phyloP scores from a whole-genome alignment of 2,797 vertebrate genomes.

The Poecilia picta region DNA sequence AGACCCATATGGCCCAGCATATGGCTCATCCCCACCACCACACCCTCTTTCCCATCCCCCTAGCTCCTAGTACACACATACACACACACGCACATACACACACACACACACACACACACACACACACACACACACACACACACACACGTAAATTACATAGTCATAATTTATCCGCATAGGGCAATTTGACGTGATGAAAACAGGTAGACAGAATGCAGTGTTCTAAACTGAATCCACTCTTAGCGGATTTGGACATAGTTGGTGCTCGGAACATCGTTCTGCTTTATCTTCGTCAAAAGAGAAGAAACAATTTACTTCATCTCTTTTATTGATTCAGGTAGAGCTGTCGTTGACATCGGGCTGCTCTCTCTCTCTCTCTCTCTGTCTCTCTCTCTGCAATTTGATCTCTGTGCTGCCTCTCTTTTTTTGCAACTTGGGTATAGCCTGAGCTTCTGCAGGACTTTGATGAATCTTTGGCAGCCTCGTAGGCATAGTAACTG shows the following conservation, averaged over 20 bases:
- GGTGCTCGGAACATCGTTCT: constrained; percentile 43
- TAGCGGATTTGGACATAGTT: constrained; percentile 37
- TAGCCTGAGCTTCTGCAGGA: constrained; percentile 45
- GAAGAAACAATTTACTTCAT: constrained; percentile 65
- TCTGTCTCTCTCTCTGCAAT: constrained; percentile 1
- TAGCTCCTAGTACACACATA: constrained; percentile 22
- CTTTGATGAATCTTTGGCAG: constrained; percentile 57
- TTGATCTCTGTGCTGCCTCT: constrained; percentile 46
- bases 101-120: constrained; percentile 6
- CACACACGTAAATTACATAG: constrained; percentile 19
- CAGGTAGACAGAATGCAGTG: constrained; percentile 40
- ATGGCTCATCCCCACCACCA: constrained; percentile 51
- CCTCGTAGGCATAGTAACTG: constrained; percentile 50
- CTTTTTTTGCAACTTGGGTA: constrained; percentile 39
- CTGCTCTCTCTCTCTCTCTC: constrained; percentile 5
- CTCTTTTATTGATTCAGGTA: constrained; percentile 60
- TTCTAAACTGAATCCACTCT: constrained; percentile 31
- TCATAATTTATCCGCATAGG: constrained; percentile 29
- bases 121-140: not conserved
- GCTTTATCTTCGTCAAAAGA: constrained; percentile 36
- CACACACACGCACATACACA: constrained; percentile 12
- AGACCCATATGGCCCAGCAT: constrained; percentile 73
- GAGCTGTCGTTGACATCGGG: constrained; percentile 49
- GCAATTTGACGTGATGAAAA: constrained; percentile 51
- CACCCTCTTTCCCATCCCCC: constrained; percentile 17